Evolutionary conservation across 2,888 invertebrate genomes (phyloP).

Genomic region (Phania funesta): DNA sequence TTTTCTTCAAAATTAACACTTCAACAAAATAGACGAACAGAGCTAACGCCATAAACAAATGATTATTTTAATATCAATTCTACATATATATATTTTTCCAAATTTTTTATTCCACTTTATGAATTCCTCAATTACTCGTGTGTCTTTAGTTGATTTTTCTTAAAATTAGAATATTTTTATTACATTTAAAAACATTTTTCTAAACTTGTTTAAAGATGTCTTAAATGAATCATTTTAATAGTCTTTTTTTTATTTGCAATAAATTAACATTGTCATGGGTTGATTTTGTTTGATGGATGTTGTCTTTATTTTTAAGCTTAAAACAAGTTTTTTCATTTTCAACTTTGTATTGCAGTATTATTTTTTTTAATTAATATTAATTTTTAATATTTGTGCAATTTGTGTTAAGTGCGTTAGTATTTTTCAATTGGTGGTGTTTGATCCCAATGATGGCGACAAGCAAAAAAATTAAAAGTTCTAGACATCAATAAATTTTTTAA

Average conservation of each 20-base stretch:
- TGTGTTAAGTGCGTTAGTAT: slow-evolving; percentile 32
- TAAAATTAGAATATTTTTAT: too few relatives aligned
- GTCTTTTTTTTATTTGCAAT: neutral
- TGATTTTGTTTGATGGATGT: neutral
- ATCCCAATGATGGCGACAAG: slow-evolving; percentile 33
- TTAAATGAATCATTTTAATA: too few relatives aligned
- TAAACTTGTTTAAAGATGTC: too few relatives aligned
- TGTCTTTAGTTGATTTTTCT: too few relatives aligned
- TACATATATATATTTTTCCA: too few relatives aligned
- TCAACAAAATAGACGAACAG: too few relatives aligned
- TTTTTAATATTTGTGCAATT: slow-evolving; percentile 50
- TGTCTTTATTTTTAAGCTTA: neutral
- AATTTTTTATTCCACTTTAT: too few relatives aligned
- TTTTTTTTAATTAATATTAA: neutral
- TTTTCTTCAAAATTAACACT: too few relatives aligned
- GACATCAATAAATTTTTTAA: too few relatives aligned
- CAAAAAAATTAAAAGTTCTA: neutral
- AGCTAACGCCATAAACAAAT: too few relatives aligned
- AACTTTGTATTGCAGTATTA: slow-evolving; percentile 17
- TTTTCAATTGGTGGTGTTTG: neutral
- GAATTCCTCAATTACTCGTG: neutral
- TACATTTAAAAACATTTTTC: too few relatives aligned
- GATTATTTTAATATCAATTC: too few relatives aligned
- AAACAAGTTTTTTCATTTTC: neutral
- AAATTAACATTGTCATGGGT: slow-evolving; percentile 20